Conservation (phyloP, 2,888 invertebrate species). For the Andrena camellia region DNA sequence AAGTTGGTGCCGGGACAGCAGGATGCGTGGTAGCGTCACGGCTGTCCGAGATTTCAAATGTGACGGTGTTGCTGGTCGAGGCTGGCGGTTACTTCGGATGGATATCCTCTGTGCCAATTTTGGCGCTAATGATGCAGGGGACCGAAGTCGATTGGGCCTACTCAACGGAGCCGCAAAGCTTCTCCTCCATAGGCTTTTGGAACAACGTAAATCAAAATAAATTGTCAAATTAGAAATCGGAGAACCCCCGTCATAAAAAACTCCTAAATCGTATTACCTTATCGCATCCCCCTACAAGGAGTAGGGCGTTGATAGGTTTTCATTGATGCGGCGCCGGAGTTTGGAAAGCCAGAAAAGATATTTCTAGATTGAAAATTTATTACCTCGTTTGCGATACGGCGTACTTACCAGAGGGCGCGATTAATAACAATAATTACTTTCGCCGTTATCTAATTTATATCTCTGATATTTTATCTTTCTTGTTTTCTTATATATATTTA, state of each 20-base stretch:
- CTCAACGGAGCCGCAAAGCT: constrained; percentile 88
- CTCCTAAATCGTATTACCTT: too few relatives aligned
- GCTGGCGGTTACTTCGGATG: constrained; percentile 90
- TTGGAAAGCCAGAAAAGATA: too few relatives aligned
- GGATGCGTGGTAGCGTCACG: constrained; percentile 90
- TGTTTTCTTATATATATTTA: too few relatives aligned
- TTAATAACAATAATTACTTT: too few relatives aligned
- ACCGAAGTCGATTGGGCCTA: constrained; percentile 90
- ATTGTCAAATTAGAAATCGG: not conserved
- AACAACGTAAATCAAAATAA: constrained; percentile 86
- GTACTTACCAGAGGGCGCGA: too few relatives aligned
- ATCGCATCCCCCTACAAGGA: too few relatives aligned
- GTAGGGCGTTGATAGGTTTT: too few relatives aligned
- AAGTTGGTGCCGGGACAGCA: constrained; percentile 91
- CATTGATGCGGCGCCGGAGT: too few relatives aligned
- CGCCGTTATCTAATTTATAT: too few relatives aligned
- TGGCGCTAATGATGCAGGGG: constrained; percentile 89
- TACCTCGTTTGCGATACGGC: too few relatives aligned
- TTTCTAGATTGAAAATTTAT: too few relatives aligned
- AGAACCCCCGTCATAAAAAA: not conserved
- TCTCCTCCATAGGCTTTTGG: constrained; percentile 89
- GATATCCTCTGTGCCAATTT: constrained; percentile 88
- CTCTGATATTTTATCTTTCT: too few relatives aligned
- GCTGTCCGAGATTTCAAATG: constrained; percentile 87
- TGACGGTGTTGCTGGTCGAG: constrained; percentile 89